These are phyloP conservation scores for Scolanthus callimorphus DNA, from an alignment of 92 coral and sea anemone genomes.

Conservation along the genomic window DNA sequence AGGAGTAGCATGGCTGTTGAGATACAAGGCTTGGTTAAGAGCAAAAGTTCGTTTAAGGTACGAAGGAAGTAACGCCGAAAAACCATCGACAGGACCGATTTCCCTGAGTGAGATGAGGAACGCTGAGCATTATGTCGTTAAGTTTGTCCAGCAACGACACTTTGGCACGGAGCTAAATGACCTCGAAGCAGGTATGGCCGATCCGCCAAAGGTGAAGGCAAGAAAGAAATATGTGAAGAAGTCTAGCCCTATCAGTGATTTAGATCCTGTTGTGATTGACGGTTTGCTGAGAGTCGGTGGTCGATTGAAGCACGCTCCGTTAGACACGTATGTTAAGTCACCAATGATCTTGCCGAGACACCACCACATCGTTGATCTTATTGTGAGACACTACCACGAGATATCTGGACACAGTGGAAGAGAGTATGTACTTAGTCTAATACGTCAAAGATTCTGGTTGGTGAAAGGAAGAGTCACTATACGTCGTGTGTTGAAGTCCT, in stretches of 20 bases:
- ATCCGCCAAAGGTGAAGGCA: not conserved
- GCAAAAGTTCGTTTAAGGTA: not conserved
- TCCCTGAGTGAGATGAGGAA: slow-evolving; percentile 19
- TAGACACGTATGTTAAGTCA: slow-evolving; percentile 19
- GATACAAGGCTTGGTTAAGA: slow-evolving; percentile 21
- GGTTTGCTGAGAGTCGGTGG: slow-evolving; percentile 48
- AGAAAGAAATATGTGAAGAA: slow-evolving; percentile 16
- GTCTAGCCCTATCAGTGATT: slow-evolving; percentile 22
- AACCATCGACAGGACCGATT: not conserved
- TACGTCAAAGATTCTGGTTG: slow-evolving; percentile 32
- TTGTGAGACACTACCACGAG: slow-evolving; percentile 21
- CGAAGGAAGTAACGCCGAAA: slow-evolving; percentile 2
- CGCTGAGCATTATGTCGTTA: slow-evolving; percentile 16
- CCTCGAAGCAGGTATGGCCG: not conserved
- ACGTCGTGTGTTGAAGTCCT: slow-evolving; percentile 23
- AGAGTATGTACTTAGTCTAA: slow-evolving; percentile 22
- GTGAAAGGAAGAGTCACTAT: slow-evolving; percentile 30
- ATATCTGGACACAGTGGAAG: slow-evolving; percentile 33
- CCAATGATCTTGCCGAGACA: slow-evolving; percentile 47
- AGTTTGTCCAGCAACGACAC: slow-evolving; percentile 15
- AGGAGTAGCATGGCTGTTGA: slow-evolving; percentile 21
- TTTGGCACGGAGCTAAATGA: slow-evolving; percentile 16
- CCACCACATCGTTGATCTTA: slow-evolving; percentile 33
- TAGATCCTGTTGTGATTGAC: slow-evolving; percentile 21
- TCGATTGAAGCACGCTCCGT: slow-evolving; percentile 27